phyloP scores from a whole-genome alignment of 2,888 invertebrate genomes.

The Caenorhabditis macrosperma region DNA sequence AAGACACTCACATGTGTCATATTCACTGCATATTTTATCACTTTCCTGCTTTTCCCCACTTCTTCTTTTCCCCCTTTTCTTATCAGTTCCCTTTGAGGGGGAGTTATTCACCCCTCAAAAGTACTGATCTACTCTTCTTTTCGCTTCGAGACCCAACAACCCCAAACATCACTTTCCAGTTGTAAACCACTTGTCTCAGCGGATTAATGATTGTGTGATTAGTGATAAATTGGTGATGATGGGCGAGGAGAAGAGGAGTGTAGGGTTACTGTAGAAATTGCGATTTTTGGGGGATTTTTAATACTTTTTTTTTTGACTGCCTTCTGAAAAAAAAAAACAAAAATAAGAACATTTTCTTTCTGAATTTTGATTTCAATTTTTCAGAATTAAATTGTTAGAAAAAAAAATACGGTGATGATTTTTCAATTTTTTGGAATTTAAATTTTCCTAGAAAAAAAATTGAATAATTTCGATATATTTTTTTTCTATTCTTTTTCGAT shows the following conservation, averaged over 20 bases:
- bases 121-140: too few species aligned
- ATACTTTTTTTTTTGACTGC: not conserved
- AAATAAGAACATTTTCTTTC: too few species aligned
- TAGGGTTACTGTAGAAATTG: not conserved
- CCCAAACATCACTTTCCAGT: not conserved
- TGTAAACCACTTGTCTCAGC: not conserved
- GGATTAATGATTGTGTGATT: too few species aligned
- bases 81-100: not conserved
- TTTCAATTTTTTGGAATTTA: too few species aligned
- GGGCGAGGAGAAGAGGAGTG: not conserved
- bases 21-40: slow-evolving; percentile 50
- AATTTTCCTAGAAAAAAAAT: too few species aligned
- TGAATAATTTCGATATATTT: too few species aligned
- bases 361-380: not conserved
- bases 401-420: too few species aligned
- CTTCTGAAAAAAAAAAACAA: too few species aligned
- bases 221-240: not conserved
- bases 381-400: not conserved
- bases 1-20: slow-evolving; percentile 37
- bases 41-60: slow-evolving; percentile 22
- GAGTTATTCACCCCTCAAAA: too few species aligned
- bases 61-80: not conserved
- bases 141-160: not conserved
- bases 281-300: not conserved
- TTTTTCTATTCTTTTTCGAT: too few species aligned